A percentile compares a stretch with the other conserved stretches of the same genome.
phyloP scores from a whole-genome alignment of 2,888 invertebrate genomes.

The Tiliacea aurago region DNA sequence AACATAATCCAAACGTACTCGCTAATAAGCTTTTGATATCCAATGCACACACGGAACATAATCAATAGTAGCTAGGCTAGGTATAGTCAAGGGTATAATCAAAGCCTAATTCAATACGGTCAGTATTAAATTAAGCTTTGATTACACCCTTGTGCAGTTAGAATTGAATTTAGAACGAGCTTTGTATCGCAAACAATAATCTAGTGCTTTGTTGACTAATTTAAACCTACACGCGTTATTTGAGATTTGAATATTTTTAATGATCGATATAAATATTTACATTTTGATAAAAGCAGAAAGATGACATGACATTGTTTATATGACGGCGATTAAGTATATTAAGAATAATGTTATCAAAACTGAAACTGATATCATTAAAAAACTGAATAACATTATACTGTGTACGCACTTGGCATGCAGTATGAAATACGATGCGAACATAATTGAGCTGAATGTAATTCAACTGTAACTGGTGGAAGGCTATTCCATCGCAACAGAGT shows the following conservation, averaged over 20 bases:
- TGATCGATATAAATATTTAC: constrained; percentile 10
- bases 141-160: constrained; percentile 3
- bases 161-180: constrained; percentile 8
- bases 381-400: neutral
- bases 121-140: constrained; percentile 17
- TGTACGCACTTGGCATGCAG: neutral
- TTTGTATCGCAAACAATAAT: neutral
- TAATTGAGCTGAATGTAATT: neutral
- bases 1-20: too few relatives aligned
- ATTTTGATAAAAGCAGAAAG: constrained; percentile 6
- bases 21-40: constrained; percentile 5
- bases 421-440: constrained; percentile 13
- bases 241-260: neutral
- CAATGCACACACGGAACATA: constrained; percentile 1
- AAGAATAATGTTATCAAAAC: neutral
- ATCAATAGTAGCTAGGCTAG: neutral
- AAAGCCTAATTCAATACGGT: neutral
- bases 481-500: neutral
- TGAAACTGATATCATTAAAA: neutral
- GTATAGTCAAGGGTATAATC: too few relatives aligned
- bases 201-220: neutral
- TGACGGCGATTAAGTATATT: neutral
- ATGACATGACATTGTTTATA: constrained; percentile 3
- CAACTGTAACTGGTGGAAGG: constrained; percentile 2
- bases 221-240: neutral